Percentiles rank a stretch among this genome's conserved stretches.
These are phyloP conservation scores for Nothoprocta pentlandii DNA, from an alignment of 2,113 vertebrate species.

Conservation along the genomic window DNA sequence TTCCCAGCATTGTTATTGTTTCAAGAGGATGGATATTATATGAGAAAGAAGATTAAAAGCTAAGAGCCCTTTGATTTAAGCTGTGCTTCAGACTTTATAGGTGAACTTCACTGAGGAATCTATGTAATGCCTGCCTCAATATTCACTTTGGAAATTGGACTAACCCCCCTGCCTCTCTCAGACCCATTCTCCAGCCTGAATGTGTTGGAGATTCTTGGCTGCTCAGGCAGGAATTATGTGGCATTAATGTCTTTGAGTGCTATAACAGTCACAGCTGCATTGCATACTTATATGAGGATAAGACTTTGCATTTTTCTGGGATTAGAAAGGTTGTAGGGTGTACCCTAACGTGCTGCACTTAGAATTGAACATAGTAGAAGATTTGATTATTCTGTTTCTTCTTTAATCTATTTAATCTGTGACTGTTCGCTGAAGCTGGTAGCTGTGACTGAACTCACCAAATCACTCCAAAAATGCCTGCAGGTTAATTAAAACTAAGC, in stretches of 20 bases:
- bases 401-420: background rate
- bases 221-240: background rate
- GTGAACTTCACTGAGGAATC: background rate
- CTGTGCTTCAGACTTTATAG: background rate
- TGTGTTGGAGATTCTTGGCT: background rate
- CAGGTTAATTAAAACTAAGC: background rate
- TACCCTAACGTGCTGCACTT: background rate
- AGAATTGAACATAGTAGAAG: background rate
- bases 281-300: background rate
- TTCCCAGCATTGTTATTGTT: background rate
- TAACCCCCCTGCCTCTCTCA: background rate
- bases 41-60: background rate
- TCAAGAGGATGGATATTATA: background rate
- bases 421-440: background rate
- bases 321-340: background rate
- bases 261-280: background rate
- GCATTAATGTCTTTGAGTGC: background rate
- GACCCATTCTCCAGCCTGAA: background rate
- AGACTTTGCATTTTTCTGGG: rapidly evolving
- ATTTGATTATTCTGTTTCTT: background rate
- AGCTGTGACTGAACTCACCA: background rate
- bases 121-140: background rate
- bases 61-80: background rate
- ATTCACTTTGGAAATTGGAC: background rate
- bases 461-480: background rate